These are phyloP conservation scores for Mactromeris polynyma DNA, from an alignment of 2,888 invertebrate genomes.

Conservation along the genomic window DNA sequence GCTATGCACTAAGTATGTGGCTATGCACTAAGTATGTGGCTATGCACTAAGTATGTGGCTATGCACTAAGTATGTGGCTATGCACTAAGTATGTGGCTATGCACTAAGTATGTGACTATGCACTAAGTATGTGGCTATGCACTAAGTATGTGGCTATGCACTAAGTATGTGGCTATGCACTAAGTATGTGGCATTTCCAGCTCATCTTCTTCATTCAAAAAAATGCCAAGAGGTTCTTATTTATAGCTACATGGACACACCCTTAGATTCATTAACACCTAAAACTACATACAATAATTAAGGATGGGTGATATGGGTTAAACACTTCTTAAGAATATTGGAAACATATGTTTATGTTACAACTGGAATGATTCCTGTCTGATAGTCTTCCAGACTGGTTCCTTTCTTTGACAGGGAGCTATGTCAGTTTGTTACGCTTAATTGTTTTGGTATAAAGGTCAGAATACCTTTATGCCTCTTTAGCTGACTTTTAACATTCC, in stretches of 20 bases:
- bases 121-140: too few relatives aligned
- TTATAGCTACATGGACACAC: background rate
- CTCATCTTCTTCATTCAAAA: too few relatives aligned
- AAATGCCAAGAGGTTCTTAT: too few relatives aligned
- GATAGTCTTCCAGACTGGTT: background rate
- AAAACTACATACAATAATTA: background rate
- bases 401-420: background rate
- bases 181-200: too few relatives aligned
- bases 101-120: too few relatives aligned
- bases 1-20: too few relatives aligned
- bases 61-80: too few relatives aligned
- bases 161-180: too few relatives aligned
- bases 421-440: background rate
- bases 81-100: too few relatives aligned
- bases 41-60: too few relatives aligned
- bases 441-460: conserved; percentile 5
- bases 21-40: too few relatives aligned
- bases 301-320: background rate
- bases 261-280: background rate
- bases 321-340: background rate
- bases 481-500: conserved; percentile 2
- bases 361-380: background rate
- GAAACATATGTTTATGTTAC: background rate
- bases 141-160: too few relatives aligned
- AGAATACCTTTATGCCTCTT: conserved; percentile 25